These are phyloP conservation scores for Macrochelys suwanniensis DNA, from an alignment of 2,797 vertebrate genomes.

Conservation along the genomic window DNA sequence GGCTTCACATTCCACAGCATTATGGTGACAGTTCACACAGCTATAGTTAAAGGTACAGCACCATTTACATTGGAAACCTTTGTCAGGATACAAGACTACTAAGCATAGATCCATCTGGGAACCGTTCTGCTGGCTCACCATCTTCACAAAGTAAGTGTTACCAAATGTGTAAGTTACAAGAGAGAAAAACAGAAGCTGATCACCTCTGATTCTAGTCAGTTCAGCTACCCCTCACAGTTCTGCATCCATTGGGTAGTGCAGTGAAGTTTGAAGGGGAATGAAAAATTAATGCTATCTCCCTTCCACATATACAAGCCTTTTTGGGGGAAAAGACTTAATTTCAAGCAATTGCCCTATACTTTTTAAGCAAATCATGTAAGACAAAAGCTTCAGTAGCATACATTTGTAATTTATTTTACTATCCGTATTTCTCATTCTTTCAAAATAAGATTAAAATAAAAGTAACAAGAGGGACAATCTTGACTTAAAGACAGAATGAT, in stretches of 20 bases:
- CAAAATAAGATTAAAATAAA: not conserved
- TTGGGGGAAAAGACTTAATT: not conserved
- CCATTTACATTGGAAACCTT: not conserved
- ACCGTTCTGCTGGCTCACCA: not conserved
- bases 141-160: not conserved
- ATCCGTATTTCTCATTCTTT: not conserved
- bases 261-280: not conserved
- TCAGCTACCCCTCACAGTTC: not conserved
- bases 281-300: not conserved
- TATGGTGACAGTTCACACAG: fast-evolving
- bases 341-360: not conserved
- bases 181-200: not conserved
- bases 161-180: not conserved
- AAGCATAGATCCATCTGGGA: fast-evolving
- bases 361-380: not conserved
- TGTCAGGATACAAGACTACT: fast-evolving
- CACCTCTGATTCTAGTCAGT: not conserved
- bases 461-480: not conserved
- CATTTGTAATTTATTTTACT: not conserved
- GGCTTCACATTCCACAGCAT: not conserved
- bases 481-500: not conserved
- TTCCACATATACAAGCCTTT: not conserved
- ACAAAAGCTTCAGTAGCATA: not conserved
- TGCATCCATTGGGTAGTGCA: not conserved
- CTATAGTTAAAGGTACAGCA: not conserved